phyloP scores from a whole-genome alignment of 1,140 invertebrate species.

The Drosophila sproati region DNA sequence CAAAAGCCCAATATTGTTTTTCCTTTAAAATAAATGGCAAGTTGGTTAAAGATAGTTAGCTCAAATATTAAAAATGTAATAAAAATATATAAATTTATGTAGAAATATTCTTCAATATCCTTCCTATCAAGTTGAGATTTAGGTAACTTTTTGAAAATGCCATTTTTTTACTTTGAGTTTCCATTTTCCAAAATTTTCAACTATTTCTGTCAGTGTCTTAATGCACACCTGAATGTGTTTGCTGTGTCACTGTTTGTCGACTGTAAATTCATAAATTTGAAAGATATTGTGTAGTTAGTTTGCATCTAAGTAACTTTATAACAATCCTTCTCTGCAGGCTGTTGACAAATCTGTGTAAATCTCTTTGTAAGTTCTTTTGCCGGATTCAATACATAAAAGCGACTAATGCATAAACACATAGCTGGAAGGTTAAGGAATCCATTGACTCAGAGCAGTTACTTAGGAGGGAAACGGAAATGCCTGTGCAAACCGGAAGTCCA shows the following conservation, averaged over 20 bases:
- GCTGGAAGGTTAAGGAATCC: slow-evolving; percentile 18
- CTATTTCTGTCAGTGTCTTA: slow-evolving; percentile 10
- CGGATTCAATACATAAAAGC: slow-evolving; percentile 40
- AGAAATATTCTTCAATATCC: too few species aligned
- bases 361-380: slow-evolving; percentile 27
- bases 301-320: slow-evolving; percentile 1
- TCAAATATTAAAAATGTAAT: too few species aligned
- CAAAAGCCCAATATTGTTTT: background rate
- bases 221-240: slow-evolving; percentile 6
- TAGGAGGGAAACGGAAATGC: slow-evolving; percentile 60
- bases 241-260: slow-evolving; percentile 4
- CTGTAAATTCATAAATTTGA: slow-evolving; percentile 21
- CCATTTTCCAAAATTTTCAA: background rate
- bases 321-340: background rate
- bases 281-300: slow-evolving; percentile 19
- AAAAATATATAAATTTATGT: too few species aligned
- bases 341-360: slow-evolving; percentile 37
- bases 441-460: slow-evolving; percentile 30
- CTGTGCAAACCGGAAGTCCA: slow-evolving; percentile 58
- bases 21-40: too few species aligned
- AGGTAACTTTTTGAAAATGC: too few species aligned
- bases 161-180: background rate
- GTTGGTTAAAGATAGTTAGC: too few species aligned
- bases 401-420: slow-evolving; percentile 53
- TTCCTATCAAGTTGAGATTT: too few species aligned